Conservation (phyloP, 2,113 vertebrate species). For the Terrapene triunguis region DNA sequence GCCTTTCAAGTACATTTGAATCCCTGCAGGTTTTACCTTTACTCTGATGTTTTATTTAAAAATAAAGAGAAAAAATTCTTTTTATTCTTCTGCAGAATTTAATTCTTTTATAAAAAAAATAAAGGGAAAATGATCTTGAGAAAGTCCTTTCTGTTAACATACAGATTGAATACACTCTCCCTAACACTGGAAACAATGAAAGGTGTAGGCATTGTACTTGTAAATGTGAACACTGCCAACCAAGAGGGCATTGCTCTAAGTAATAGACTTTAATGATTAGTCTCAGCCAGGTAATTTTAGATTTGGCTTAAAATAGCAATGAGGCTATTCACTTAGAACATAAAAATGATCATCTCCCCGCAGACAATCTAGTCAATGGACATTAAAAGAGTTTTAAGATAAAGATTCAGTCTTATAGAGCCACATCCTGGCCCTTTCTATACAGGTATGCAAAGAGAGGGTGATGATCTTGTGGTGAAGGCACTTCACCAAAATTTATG, state of each 20-base stretch:
- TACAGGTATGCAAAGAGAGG: not conserved
- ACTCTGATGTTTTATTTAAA: conserved; percentile 60
- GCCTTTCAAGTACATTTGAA: conserved; percentile 67
- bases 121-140: not conserved
- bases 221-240: not conserved
- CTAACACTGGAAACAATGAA: conserved; percentile 30
- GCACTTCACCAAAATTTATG: not conserved
- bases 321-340: conserved; percentile 20
- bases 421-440: not conserved
- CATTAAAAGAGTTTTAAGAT: not conserved
- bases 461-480: not conserved
- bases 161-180: conserved; percentile 15
- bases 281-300: conserved; percentile 3
- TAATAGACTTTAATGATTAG: conserved; percentile 31
- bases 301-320: conserved; percentile 35
- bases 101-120: conserved; percentile 61
- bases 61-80: conserved; percentile 23
- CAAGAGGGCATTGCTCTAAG: conserved; percentile 2
- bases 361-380: not conserved
- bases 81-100: conserved; percentile 58
- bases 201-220: conserved; percentile 25
- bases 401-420: not conserved
- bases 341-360: conserved; percentile 23
- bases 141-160: conserved; percentile 32
- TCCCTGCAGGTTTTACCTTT: conserved; percentile 62